Percentiles rank a stretch among this genome's conserved stretches.
Conservation (phyloP, 2,113 vertebrate genomes). For the Mungos mungo region DNA sequence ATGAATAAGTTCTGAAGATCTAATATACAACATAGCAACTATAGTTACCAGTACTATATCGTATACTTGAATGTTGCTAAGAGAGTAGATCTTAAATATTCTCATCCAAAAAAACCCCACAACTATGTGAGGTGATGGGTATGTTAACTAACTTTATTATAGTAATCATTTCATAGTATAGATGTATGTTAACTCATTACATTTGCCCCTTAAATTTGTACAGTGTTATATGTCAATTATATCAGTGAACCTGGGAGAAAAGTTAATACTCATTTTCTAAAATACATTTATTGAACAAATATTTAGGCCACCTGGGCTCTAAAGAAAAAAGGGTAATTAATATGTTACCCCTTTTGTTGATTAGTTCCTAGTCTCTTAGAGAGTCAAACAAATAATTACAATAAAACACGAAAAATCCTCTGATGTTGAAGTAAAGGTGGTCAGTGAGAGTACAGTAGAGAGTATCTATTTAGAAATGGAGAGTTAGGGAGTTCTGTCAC, state of each 20-base stretch:
- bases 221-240: neutral
- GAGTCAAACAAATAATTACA: neutral
- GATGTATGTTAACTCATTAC: neutral
- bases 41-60: neutral
- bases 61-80: neutral
- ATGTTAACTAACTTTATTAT: neutral
- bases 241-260: neutral
- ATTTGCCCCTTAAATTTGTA: neutral
- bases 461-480: neutral
- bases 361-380: neutral
- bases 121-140: neutral
- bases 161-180: neutral
- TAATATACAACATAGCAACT: neutral
- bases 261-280: neutral
- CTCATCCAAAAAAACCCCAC: neutral
- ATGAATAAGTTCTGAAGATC: neutral
- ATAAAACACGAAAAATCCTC: neutral
- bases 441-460: neutral
- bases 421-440: neutral
- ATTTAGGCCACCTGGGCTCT: neutral
- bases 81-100: neutral
- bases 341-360: neutral
- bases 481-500: neutral
- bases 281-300: slow-evolving; percentile 7
- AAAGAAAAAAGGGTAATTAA: neutral